phyloP scores from a whole-genome alignment of 2,113 vertebrate species.

The Rostratula benghalensis region DNA sequence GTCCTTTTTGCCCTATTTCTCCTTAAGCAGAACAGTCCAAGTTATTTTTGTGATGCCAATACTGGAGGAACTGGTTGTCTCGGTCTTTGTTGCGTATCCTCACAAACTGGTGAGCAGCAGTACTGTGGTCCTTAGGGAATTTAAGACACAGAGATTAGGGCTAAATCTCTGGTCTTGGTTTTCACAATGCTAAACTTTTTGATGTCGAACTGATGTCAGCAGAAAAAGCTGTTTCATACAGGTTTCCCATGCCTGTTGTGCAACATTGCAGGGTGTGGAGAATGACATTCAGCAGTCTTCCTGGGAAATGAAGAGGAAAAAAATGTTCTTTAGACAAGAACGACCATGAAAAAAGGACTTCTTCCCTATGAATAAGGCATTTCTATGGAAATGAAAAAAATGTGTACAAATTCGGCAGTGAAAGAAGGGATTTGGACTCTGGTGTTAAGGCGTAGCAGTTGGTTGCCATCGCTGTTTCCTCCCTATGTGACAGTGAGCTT shows the following conservation, averaged over 20 bases:
- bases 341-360: background rate
- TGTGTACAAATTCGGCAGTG: background rate
- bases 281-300: background rate
- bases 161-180: background rate
- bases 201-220: background rate
- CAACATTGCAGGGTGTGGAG: background rate
- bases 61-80: background rate
- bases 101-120: background rate
- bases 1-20: background rate
- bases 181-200: background rate
- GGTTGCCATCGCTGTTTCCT: background rate
- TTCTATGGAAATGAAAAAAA: background rate
- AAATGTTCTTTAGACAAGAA: background rate
- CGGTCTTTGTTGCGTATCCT: background rate
- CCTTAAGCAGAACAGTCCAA: background rate
- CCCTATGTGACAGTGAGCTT: fast-evolving
- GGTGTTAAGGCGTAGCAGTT: background rate
- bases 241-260: background rate
- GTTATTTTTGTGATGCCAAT: fast-evolving
- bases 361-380: fast-evolving
- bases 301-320: background rate
- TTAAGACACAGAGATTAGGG: background rate
- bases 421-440: background rate
- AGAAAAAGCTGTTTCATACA: background rate
- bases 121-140: background rate